Base-by-base conservation (phyloP, 2,888 invertebrate genomes). In the Sylvicola cinctus region DNA sequence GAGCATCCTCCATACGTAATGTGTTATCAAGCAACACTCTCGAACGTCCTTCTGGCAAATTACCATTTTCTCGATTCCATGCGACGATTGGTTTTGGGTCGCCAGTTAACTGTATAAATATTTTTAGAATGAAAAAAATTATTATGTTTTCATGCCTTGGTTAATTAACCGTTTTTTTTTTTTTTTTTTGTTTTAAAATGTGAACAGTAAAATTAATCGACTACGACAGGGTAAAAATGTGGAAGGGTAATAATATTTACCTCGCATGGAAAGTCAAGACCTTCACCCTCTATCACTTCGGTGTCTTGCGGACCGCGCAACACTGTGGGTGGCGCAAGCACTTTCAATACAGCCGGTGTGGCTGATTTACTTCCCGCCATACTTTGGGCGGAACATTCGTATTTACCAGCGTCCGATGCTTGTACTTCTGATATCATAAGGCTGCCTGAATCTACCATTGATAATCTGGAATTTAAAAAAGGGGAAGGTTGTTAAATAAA, bases 341-440 rank as follows among this genome's bases (percentile, higher is more conserved):
- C 46, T 36, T 46, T 47, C 15, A 47, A 29, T 26, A 40, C 35
- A 7, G 46, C 46, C 10, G 45, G 37, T 3, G 44, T 44, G 23
- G 47, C 38, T 30, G 43, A 43, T 39, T 44, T 46, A 35, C 42
- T 43, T 2, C 46, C 47, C 15, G 47, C 47, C 43, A 46, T 46
- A 41, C 44, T 47, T 38, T 47, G 47, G 25, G 47, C 47, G 6
- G 46, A 45, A 34, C 47, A 47, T 36, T 46, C 45, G 36, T 47
- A 47, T 32, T 42, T 41, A 5, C 47, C 47, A 15, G 46, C 45
- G 34, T 47, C 47, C 6, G 40, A 40, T 3, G 43, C 41, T 36
- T 45, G 44, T 5, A 46, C 43, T 36, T 46, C 46, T 1, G 47
- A 46, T 39, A 47, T 46, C 41, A 46, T 40, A 13, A 47, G 36